Base-by-base conservation (phyloP, 1,140 invertebrate genomes). In the Caenorhabditis brenneri region DNA sequence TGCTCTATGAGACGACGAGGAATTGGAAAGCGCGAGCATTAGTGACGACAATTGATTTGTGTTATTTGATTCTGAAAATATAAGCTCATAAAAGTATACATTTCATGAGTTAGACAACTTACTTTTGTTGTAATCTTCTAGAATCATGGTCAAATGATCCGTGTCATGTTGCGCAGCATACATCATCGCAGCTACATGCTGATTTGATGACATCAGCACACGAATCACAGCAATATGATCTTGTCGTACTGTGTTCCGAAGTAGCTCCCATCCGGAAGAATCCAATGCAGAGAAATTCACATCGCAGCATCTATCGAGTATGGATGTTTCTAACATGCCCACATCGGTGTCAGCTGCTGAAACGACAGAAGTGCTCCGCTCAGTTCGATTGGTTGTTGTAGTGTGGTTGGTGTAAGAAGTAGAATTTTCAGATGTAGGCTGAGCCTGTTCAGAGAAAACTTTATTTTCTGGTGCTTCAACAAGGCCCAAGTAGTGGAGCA, bases 131-230 rank as follows among this genome's bases (percentile, higher is more conserved):
- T 74, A 74, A 42, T 74, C 65, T 33, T 74, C 65, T 0, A 74
- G 9, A 24, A 74, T 74, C 65, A 42, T 42, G 9, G 65, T 6
- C 22, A 74, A 42, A 74, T 74, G 22, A 5, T 74, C 65, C 10
- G 65, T 74, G 4, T 74, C 65, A n/a, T 74, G 65, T 42, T 74
- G 65, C 5, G 65, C 65, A 42, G 65, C n/a, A 24, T 74, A 74
- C 65, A 74, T 74, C 65, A 74, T 74, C 3, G 65, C 65, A 1
- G 65, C 36, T 2, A 74, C 36, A 31, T 74, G 65, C n/a, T 74
- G 65, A 42, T 74, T 74, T 1, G 36, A 22, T 22, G 36, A 42
- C 19, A 74, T 42, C n/a, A 74, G n/a, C 7, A 42, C 36, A 22
- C 36, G 65, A 42, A 74, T 74, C 4, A 74, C 65, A n/a, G 33